A percentile compares a stretch with the other conserved stretches of the same genome.
These are phyloP conservation scores for Embidobia sp. DNA, from an alignment of 2,888 invertebrate species.

Conservation along the genomic window DNA sequence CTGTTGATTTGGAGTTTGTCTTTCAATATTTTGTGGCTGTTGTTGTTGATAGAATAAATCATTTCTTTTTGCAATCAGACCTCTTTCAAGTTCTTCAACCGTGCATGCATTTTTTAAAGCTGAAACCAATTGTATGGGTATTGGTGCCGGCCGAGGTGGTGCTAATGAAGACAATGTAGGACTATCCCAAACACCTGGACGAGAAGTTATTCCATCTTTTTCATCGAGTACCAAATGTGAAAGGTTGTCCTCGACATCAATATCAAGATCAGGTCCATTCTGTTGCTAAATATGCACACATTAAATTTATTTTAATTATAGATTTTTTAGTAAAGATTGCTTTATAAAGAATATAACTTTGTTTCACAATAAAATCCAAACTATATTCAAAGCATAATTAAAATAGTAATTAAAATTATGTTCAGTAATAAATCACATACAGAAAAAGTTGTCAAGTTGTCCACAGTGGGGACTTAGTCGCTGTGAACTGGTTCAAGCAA, in stretches of 20 bases:
- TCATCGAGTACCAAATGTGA: slow-evolving; percentile 85
- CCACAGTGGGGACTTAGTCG: too few species aligned
- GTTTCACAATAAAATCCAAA: too few species aligned
- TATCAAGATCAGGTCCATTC: slow-evolving; percentile 70
- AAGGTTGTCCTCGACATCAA: slow-evolving; percentile 82
- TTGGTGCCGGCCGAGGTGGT: slow-evolving; percentile 58
- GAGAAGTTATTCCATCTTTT: slow-evolving; percentile 81
- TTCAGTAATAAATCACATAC: too few species aligned
- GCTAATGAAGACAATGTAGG: slow-evolving; percentile 74
- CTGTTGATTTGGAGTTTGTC: slow-evolving; percentile 70
- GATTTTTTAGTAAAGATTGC: too few species aligned
- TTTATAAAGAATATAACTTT: too few species aligned
- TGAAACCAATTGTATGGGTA: slow-evolving; percentile 67
- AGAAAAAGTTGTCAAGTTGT: too few species aligned
- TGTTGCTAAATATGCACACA: slow-evolving; percentile 25
- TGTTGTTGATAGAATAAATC: slow-evolving; percentile 18
- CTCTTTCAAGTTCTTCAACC: slow-evolving; percentile 88
- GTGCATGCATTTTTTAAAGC: slow-evolving; percentile 86
- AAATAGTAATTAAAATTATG: too few species aligned
- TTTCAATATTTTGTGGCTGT: slow-evolving; percentile 68
- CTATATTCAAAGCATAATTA: too few species aligned
- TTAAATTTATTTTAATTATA: neutral
- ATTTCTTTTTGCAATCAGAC: slow-evolving; percentile 83
- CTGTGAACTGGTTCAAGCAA: too few species aligned
- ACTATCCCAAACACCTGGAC: slow-evolving; percentile 83